A percentile compares a stretch with the other conserved stretches of the same genome.
Evolutionary conservation across 2,797 vertebrate genomes (phyloP).

Genomic region (Microhierax caerulescens): DNA sequence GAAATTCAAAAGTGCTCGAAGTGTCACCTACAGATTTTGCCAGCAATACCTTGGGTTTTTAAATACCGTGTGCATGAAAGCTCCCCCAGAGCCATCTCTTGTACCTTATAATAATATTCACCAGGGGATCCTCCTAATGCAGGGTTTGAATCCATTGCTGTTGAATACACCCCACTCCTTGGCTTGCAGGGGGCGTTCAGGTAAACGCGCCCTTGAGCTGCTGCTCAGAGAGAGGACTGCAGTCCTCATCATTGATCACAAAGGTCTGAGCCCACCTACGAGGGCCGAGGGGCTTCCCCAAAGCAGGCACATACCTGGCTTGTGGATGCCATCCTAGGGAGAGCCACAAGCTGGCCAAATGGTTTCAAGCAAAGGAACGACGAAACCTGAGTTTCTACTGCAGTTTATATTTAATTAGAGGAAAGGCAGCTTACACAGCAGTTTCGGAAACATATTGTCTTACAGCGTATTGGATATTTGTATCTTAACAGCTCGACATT

Average conservation of each 20-base stretch:
- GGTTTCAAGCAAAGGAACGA: not conserved
- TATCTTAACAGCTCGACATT: slow-evolving; percentile 27
- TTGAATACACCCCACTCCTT: not conserved
- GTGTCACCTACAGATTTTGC: not conserved
- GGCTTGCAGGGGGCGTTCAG: not conserved
- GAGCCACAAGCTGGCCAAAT: not conserved
- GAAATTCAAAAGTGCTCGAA: not conserved
- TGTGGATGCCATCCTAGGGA: not conserved
- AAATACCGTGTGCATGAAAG: not conserved
- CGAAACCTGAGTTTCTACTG: not conserved
- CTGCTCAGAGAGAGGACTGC: not conserved
- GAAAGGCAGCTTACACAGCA: slow-evolving; percentile 62
- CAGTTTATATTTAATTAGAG: slow-evolving; percentile 57
- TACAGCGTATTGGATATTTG: slow-evolving; percentile 56
- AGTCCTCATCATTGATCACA: not conserved
- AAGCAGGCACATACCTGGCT: not conserved
- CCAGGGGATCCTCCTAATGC: not conserved
- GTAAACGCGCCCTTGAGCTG: not conserved
- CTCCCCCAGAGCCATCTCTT: slow-evolving; percentile 7
- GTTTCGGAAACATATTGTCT: slow-evolving; percentile 46
- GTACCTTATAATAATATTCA: slow-evolving; percentile 23
- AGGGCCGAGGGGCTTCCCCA: not conserved
- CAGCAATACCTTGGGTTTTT: not conserved
- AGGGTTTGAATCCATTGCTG: not conserved
- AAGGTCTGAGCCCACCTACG: not conserved